phyloP scores from a whole-genome alignment of 2,113 vertebrate species.

The Corythaeola cristata region DNA sequence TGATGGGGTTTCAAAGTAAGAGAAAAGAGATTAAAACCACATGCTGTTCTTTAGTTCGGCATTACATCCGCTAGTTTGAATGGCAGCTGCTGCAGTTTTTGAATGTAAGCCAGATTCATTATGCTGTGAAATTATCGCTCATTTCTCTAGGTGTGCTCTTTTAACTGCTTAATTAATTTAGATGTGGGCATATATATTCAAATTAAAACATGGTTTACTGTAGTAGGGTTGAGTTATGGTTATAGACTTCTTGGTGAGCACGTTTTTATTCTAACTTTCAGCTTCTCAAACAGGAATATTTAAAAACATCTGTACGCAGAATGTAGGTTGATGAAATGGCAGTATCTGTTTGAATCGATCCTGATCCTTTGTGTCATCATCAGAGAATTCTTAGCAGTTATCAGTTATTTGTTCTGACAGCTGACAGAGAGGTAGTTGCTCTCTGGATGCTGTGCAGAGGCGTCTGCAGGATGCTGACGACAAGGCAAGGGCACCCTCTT shows the following conservation, averaged over 20 bases:
- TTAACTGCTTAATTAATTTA: slow-evolving; percentile 66
- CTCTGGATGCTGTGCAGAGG: not conserved
- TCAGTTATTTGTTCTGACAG: not conserved
- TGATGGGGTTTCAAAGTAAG: slow-evolving; percentile 59
- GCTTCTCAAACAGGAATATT: not conserved
- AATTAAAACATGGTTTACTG: slow-evolving; percentile 16
- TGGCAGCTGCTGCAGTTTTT: slow-evolving; percentile 47
- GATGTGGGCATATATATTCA: slow-evolving; percentile 17
- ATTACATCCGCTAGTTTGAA: slow-evolving; percentile 24
- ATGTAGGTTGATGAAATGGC: not conserved
- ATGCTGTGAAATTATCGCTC: slow-evolving; percentile 55
- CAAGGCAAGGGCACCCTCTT: not conserved
- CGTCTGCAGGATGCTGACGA: not conserved
- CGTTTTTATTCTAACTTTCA: not conserved
- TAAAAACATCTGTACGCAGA: not conserved
- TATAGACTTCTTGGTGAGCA: not conserved
- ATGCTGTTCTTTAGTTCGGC: slow-evolving; percentile 13
- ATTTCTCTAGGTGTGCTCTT: slow-evolving; percentile 54
- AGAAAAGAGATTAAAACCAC: slow-evolving; percentile 62
- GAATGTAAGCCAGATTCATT: slow-evolving; percentile 49
- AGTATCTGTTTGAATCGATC: not conserved
- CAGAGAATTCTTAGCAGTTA: not conserved
- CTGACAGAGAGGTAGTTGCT: not conserved
- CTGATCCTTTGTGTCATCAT: not conserved
- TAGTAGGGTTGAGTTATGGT: not conserved